Base-by-base conservation (phyloP, 2,888 invertebrate genomes). In the Onchidella celtica region DNA sequence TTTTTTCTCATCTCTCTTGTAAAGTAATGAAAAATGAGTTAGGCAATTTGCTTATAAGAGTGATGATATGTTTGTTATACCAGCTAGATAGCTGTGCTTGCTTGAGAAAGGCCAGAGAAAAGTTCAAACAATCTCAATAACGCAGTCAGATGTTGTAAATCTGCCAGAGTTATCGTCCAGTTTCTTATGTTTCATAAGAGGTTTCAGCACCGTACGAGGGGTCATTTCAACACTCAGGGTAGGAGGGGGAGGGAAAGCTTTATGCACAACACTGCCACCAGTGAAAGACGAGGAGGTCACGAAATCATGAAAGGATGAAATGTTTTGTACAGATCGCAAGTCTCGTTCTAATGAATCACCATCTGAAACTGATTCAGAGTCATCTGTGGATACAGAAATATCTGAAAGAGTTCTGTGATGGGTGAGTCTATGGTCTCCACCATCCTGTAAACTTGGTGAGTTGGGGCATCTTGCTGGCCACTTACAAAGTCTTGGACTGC, bases 291-390 rank as follows among this genome's bases (percentile, higher is more conserved):
- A 84, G 68, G 83, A 77, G 34, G 72, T 79, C 6, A 84, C 82
- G 40, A 81, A 81, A 63, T 81, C 75, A 21, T 70, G 75, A 59
- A 81, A 81, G n/a, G 81, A 81, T 27, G 81, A 81, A 27, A 81
- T 81, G 36, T 81, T 81, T 59, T 81, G 75, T 9, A 81, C 72
- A 14, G 89, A 91, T 47, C 87, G 85, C n/a, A 91, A 69, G 74
- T 90, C 90, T 66, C 86, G 81, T 72, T 91, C 89, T 34, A 90
- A 79, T 59, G 84, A 82, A 36, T 86, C 86, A 3, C 80, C 70
- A 47, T 81, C 81, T 27, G 75, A 76, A 1, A 75, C 24, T 0
- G 82, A 79, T 4, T 65, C 77, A 27, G 81, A 77, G 29, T 81
- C 73, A 24, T 70, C 79, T 27, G 68, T 78, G 17, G 83, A 84